Evolutionary conservation across 2,797 vertebrate genomes (phyloP).

Genomic region (Chromis chromis): DNA sequence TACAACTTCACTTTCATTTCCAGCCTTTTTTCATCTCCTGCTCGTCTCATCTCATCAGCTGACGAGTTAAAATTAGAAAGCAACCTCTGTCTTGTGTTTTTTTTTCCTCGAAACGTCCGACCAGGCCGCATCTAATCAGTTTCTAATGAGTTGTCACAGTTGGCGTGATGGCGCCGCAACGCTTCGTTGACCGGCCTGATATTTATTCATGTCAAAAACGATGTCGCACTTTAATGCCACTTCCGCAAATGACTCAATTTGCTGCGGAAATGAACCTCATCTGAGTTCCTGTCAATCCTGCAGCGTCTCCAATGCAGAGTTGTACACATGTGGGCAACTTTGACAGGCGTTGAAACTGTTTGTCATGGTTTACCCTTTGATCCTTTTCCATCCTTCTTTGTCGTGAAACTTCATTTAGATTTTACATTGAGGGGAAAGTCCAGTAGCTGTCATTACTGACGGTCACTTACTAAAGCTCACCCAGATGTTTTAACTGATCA

Average conservation of each 20-base stretch:
- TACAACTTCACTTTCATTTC: slow-evolving; percentile 52
- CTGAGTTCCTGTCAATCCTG: slow-evolving; percentile 72
- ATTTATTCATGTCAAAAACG: slow-evolving; percentile 79
- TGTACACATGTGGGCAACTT: slow-evolving; percentile 12
- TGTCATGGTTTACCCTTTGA: slow-evolving; percentile 26
- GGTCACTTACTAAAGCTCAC: slow-evolving; percentile 9
- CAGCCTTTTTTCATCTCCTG: slow-evolving; percentile 55
- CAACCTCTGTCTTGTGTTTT: slow-evolving; percentile 39
- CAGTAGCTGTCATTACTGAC: slow-evolving; percentile 25
- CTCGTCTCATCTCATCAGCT: slow-evolving; percentile 61
- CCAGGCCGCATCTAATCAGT: slow-evolving; percentile 63
- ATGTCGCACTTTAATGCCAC: slow-evolving; percentile 68
- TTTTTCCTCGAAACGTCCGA: slow-evolving; percentile 31
- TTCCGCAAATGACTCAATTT: slow-evolving; percentile 78
- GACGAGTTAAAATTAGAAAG: slow-evolving; percentile 72
- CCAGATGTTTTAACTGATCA: slow-evolving; percentile 46
- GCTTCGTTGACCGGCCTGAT: slow-evolving; percentile 70
- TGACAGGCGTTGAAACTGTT: background rate
- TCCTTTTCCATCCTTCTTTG: slow-evolving; percentile 25
- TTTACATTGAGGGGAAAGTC: slow-evolving; percentile 28
- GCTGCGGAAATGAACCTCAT: slow-evolving; percentile 77
- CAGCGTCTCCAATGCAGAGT: no score
- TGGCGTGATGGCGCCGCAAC: slow-evolving; percentile 49
- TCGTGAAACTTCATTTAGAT: slow-evolving; percentile 37
- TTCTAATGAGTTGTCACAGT: slow-evolving; percentile 73